Percentiles rank a stretch among this genome's conserved stretches.
These are phyloP conservation scores for Drosophila kuntzei DNA, from an alignment of 2,888 invertebrate species.

Conservation along the genomic window DNA sequence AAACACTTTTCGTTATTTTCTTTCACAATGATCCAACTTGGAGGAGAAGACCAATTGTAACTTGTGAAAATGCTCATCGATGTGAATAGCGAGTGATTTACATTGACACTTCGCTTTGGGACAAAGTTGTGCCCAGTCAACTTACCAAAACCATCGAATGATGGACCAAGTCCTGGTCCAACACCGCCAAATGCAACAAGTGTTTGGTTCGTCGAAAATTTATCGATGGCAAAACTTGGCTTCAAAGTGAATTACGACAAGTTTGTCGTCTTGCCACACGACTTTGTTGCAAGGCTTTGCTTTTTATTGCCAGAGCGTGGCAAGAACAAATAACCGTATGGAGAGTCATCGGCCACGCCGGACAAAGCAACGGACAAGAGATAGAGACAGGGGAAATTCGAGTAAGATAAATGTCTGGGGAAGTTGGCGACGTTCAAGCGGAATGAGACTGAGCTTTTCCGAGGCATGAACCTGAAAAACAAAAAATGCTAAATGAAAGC, in stretches of 20 bases:
- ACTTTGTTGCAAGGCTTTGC: slow-evolving; percentile 32
- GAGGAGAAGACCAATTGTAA: background rate
- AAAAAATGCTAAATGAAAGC: slow-evolving; percentile 27
- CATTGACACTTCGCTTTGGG: slow-evolving; percentile 31
- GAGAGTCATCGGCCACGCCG: slow-evolving; percentile 41
- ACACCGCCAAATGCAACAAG: slow-evolving; percentile 64
- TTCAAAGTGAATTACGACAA: slow-evolving; percentile 77
- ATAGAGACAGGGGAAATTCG: slow-evolving; percentile 6
- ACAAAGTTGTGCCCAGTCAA: slow-evolving; percentile 21
- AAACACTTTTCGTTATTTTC: background rate
- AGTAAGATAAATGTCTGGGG: slow-evolving; percentile 72
- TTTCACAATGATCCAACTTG: background rate
- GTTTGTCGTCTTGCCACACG: slow-evolving; percentile 47
- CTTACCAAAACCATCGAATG: background rate
- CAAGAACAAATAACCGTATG: slow-evolving; percentile 47
- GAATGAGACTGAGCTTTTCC: slow-evolving; percentile 14
- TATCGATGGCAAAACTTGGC: slow-evolving; percentile 73
- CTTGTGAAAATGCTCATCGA: slow-evolving; percentile 18
- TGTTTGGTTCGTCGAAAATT: slow-evolving; percentile 67
- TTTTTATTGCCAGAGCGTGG: slow-evolving; percentile 40
- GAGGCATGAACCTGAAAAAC: slow-evolving; percentile 21
- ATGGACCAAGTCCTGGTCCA: background rate
- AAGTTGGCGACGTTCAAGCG: slow-evolving; percentile 37
- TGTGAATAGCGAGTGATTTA: slow-evolving; percentile 40
- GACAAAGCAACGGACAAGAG: background rate